Percentiles rank a stretch among this genome's conserved stretches.
Conservation (phyloP, 1,140 invertebrate genomes). For the Trinorchestia longiramus region DNA sequence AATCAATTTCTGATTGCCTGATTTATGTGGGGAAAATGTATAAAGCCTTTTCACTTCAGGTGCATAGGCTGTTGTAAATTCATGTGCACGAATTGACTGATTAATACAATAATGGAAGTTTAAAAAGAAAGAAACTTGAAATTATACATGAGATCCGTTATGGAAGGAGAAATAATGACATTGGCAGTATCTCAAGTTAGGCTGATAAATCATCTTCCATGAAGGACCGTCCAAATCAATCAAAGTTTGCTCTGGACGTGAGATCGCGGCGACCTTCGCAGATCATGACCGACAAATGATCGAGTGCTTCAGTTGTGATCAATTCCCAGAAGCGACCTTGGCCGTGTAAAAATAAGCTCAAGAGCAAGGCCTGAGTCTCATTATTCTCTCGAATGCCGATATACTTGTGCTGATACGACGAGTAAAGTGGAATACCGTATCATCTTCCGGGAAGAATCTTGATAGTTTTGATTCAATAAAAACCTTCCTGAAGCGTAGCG, state of each 20-base stretch:
- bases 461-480: neutral
- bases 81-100: neutral
- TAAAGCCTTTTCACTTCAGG: too few species aligned
- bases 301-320: slow-evolving; percentile 23
- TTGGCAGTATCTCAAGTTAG: neutral
- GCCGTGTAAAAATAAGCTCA: slow-evolving; percentile 21
- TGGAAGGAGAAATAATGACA: neutral
- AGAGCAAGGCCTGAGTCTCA: neutral
- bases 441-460: neutral
- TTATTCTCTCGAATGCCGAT: neutral
- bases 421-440: neutral
- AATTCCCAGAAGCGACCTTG: slow-evolving; percentile 24
- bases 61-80: neutral
- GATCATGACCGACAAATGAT: slow-evolving; percentile 37
- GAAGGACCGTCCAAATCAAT: slow-evolving; percentile 25
- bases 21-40: too few species aligned
- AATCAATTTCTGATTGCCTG: neutral
- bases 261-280: slow-evolving; percentile 3
- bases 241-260: neutral
- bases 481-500: neutral
- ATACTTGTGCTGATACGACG: neutral
- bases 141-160: neutral
- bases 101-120: neutral
- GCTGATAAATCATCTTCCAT: neutral
- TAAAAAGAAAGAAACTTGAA: neutral